Percentiles rank a stretch among this genome's conserved stretches.
These are phyloP conservation scores for Tupaia tana DNA, from an alignment of 2,113 vertebrate species.

Conservation along the genomic window DNA sequence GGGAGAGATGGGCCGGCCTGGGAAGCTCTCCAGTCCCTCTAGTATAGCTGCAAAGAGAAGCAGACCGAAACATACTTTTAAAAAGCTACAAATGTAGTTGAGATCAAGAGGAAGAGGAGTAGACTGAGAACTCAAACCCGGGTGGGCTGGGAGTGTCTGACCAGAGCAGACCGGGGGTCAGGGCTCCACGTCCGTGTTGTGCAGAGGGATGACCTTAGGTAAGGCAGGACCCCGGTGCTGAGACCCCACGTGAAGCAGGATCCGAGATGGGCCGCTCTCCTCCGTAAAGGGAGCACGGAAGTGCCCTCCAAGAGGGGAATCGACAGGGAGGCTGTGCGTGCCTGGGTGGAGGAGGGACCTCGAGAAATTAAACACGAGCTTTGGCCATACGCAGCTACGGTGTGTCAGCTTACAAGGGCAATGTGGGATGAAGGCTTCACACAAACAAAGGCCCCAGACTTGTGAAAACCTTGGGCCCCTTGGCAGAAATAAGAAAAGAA, in stretches of 20 bases:
- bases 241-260: background rate
- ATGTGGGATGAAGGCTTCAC: background rate
- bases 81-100: background rate
- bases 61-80: fast-evolving
- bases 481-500: background rate
- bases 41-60: background rate
- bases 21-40: fast-evolving
- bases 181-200: no score
- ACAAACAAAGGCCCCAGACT: fast-evolving
- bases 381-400: fast-evolving
- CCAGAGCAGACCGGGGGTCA: fast-evolving
- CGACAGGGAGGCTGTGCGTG: background rate
- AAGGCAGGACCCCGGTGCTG: background rate
- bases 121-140: background rate
- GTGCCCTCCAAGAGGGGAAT: no score
- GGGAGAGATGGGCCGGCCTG: no score
- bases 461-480: background rate
- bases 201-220: background rate
- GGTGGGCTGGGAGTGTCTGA: background rate
- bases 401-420: background rate
- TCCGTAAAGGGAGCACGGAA: background rate
- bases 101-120: background rate
- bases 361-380: background rate
- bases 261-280: background rate
- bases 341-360: no score